These are phyloP conservation scores for Acrobasis suavella DNA, from an alignment of 2,888 invertebrate genomes.

Conservation along the genomic window DNA sequence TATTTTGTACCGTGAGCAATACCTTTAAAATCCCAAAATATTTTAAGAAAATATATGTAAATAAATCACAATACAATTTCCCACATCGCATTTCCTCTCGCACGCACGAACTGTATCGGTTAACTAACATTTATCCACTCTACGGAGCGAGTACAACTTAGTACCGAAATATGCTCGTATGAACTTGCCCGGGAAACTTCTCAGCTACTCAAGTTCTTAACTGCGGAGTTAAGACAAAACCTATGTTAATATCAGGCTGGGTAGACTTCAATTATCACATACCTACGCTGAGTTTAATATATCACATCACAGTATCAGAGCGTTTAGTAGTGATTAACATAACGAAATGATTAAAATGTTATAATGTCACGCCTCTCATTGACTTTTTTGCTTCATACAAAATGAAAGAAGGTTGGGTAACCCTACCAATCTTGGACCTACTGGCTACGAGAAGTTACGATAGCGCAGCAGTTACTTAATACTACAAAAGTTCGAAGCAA, in stretches of 20 bases:
- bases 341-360: too few relatives aligned
- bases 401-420: too few relatives aligned
- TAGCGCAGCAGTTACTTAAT: too few relatives aligned
- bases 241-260: slow-evolving; percentile 22
- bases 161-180: slow-evolving; percentile 38
- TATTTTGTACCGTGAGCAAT: too few relatives aligned
- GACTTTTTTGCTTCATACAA: too few relatives aligned
- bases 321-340: too few relatives aligned
- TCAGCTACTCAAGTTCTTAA: slow-evolving; percentile 35
- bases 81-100: slow-evolving; percentile 20
- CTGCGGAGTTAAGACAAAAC: slow-evolving; percentile 36
- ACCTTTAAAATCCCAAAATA: too few relatives aligned
- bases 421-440: too few relatives aligned
- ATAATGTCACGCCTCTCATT: too few relatives aligned
- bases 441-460: too few relatives aligned
- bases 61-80: background rate
- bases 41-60: background rate
- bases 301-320: too few relatives aligned
- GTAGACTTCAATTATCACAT: slow-evolving; percentile 14
- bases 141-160: slow-evolving; percentile 34
- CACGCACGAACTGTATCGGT: slow-evolving; percentile 27
- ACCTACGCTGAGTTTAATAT: background rate
- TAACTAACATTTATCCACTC: slow-evolving; percentile 29
- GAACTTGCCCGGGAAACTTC: slow-evolving; percentile 35
- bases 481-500: too few relatives aligned